Percentiles rank a stretch among this genome's conserved stretches.
phyloP scores from a whole-genome alignment of 2,888 invertebrate species.

The Lypha dubia region DNA sequence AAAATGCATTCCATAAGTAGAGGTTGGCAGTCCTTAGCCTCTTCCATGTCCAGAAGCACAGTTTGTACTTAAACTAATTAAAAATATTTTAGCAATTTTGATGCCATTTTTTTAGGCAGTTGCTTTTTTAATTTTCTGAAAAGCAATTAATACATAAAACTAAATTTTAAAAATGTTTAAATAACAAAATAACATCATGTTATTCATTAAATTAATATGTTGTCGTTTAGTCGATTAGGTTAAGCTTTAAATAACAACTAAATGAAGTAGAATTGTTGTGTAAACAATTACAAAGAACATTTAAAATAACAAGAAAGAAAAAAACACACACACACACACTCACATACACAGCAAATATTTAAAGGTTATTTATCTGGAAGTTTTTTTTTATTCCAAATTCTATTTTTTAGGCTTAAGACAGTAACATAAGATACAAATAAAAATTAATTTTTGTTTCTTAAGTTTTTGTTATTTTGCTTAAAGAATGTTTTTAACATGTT shows the following conservation, averaged over 20 bases:
- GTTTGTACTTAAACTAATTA: too few relatives aligned
- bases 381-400: slow-evolving; percentile 6
- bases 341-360: slow-evolving; percentile 60
- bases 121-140: background rate
- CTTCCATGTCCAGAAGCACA: too few relatives aligned
- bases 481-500: slow-evolving; percentile 69
- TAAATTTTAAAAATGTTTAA: background rate
- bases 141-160: slow-evolving; percentile 39
- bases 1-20: too few relatives aligned
- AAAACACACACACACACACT: slow-evolving; percentile 32
- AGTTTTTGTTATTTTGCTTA: slow-evolving; percentile 24
- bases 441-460: slow-evolving; percentile 34
- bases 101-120: background rate
- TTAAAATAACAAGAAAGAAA: slow-evolving; percentile 14
- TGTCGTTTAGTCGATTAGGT: slow-evolving; percentile 39
- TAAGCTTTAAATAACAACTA: slow-evolving; percentile 66
- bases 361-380: slow-evolving; percentile 70
- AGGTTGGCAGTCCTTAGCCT: too few relatives aligned
- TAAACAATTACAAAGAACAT: slow-evolving; percentile 68
- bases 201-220: slow-evolving; percentile 47
- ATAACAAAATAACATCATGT: slow-evolving; percentile 39
- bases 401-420: too few relatives aligned
- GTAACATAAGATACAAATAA: slow-evolving; percentile 30
- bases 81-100: too few relatives aligned
- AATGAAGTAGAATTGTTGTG: slow-evolving; percentile 66